Evolutionary conservation across 2,113 vertebrate genomes (phyloP).

Genomic region (Pungitius pungitius): DNA sequence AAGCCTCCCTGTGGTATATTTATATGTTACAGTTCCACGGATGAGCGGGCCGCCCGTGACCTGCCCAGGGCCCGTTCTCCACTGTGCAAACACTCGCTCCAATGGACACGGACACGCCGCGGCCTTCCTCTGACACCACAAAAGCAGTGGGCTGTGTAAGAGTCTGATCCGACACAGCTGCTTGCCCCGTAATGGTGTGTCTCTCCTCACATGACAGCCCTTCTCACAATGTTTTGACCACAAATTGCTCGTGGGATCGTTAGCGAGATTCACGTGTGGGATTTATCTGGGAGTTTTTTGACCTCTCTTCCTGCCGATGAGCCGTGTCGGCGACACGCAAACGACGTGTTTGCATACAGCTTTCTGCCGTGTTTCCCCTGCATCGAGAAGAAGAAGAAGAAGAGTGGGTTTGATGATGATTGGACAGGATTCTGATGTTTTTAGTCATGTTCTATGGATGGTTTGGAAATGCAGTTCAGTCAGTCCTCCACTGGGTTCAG

Average conservation of each 20-base stretch:
- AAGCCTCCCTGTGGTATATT: slow-evolving; percentile 52
- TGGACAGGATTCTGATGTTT: neutral
- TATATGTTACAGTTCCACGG: slow-evolving; percentile 69
- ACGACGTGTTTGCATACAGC: slow-evolving; percentile 14
- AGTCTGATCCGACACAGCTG: slow-evolving; percentile 71
- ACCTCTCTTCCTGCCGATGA: slow-evolving; percentile 37
- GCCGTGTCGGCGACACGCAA: neutral
- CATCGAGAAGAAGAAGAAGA: slow-evolving; percentile 9
- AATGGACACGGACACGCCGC: slow-evolving; percentile 67
- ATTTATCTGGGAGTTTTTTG: slow-evolving; percentile 19
- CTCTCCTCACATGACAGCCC: slow-evolving; percentile 57
- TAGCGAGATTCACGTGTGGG: slow-evolving; percentile 14
- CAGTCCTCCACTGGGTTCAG: neutral
- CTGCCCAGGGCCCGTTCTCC: slow-evolving; percentile 68
- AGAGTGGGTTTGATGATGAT: neutral
- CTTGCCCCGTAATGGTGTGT: slow-evolving; percentile 69
- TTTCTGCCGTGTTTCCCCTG: neutral
- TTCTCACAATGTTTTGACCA: slow-evolving; percentile 56
- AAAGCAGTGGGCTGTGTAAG: slow-evolving; percentile 60
- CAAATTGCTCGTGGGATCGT: slow-evolving; percentile 39
- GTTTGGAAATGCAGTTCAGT: neutral
- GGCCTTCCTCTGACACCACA: slow-evolving; percentile 53
- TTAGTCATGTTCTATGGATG: neutral
- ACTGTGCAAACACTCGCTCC: slow-evolving; percentile 68
- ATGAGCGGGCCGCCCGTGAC: slow-evolving; percentile 64